These are phyloP conservation scores for Varanus komodoensis DNA, from an alignment of 2,113 vertebrate genomes.

Conservation along the genomic window DNA sequence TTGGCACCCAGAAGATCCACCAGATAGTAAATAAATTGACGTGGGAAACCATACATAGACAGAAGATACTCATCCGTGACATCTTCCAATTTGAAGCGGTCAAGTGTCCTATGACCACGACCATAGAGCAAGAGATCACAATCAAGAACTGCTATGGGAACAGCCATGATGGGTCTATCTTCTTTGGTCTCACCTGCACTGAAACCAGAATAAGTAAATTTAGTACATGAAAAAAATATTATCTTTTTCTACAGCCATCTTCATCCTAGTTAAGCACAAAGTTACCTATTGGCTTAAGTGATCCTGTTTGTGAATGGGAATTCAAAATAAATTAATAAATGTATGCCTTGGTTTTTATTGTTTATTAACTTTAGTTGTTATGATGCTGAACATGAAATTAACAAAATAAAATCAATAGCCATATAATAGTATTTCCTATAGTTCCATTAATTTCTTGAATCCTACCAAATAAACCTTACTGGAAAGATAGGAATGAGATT, in stretches of 20 bases:
- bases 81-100: conserved; percentile 92
- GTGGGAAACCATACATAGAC: conserved; percentile 91
- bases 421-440: not conserved
- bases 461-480: not conserved
- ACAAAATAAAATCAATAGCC: not conserved
- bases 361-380: not conserved
- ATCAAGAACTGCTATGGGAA: conserved; percentile 91
- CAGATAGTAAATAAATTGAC: conserved; percentile 92
- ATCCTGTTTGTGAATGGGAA: not conserved
- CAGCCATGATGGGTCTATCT: conserved; percentile 80
- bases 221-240: conserved; percentile 4
- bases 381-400: not conserved
- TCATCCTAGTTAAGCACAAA: conserved; percentile 46
- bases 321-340: not conserved
- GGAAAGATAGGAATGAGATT: not conserved
- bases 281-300: conserved; percentile 1
- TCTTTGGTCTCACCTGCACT: conserved; percentile 32
- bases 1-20: conserved; percentile 88
- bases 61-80: conserved; percentile 90
- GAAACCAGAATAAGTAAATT: conserved; percentile 40
- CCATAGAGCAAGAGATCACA: conserved; percentile 96
- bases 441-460: not conserved
- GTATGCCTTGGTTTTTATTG: not conserved
- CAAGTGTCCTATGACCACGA: conserved; percentile 91
- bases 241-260: conserved; percentile 24